Evolutionary conservation across 2,888 invertebrate genomes (phyloP), one percentile per base, ranked within the genome.

Genomic region (Adelognathus sp.): DNA sequence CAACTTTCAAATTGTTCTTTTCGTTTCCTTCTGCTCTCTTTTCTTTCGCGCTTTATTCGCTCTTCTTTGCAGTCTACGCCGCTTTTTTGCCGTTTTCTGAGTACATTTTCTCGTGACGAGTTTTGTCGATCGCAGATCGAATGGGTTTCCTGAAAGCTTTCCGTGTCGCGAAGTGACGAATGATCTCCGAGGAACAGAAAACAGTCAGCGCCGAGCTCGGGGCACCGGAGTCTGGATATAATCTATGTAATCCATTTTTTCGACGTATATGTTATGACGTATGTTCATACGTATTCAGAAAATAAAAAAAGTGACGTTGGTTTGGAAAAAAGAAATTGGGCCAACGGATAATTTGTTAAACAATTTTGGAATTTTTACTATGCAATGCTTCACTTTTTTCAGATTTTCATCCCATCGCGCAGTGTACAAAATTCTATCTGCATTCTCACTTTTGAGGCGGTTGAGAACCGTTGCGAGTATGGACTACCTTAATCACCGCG

Each of bases 1-100:
- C 36, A 29, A 44, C 52, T 54, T 67, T 71, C 27, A 27, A 16
- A 21, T 56, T 36, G 14, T 70, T 50, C 58, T 76, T 50, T 31
- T 41, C 54, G 27, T 54, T 18, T 18, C 67, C 44, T 67, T 64
- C 41, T 69, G 60, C 75, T 61, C 16, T 73, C 24, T 46, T 58
- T 66, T 52, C 29, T 31, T 61, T 14, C 36, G 44, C 54, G 39
- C 64, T 39, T 61, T 24, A 46, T 61, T 46, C 33, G 1, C 50
- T 31, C 21, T 72, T 24, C 46, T 77, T 61, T 63, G 60, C 67
- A 74, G 50, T 63, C 21, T 72, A 18, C 44, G 39, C 29, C 16
- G 44, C 18, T 60, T 16, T 70, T 64, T 36, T 54, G n/a, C 67
- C 70, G 67, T 66, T 41, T 78, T 46, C 50, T 64, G n/a, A n/a